Conservation (phyloP, 2,113 vertebrate species). For the Onychorhynchus coronatus region DNA sequence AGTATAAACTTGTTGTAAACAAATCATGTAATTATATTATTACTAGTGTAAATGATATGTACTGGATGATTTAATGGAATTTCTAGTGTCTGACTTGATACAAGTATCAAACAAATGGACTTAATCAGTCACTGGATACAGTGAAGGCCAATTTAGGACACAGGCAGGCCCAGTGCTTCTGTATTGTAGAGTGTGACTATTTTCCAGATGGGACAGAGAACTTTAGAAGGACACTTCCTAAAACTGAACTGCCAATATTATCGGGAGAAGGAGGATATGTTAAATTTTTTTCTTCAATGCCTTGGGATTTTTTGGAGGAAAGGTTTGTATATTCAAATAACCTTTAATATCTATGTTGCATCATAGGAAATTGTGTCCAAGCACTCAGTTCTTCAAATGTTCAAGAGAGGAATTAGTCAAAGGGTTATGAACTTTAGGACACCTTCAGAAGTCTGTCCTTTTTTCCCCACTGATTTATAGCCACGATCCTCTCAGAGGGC, state of each 20-base stretch:
- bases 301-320: background rate
- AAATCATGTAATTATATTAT: background rate
- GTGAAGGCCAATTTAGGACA: background rate
- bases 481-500: background rate
- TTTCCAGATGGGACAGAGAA: background rate
- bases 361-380: background rate
- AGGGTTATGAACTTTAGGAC: background rate
- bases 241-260: background rate
- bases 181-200: background rate
- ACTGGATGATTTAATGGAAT: background rate
- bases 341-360: background rate
- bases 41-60: background rate
- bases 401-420: background rate
- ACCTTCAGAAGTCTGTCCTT: background rate
- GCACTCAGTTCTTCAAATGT: rapidly evolving
- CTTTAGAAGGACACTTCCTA: background rate
- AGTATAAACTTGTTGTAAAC: background rate
- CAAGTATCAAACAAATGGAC: background rate
- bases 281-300: background rate
- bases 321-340: background rate
- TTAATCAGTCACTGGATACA: background rate
- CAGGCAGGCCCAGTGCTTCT: background rate
- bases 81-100: background rate
- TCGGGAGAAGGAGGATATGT: background rate
- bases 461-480: background rate